Evolutionary conservation across 2,113 vertebrate species (phyloP).

Genomic region (Aegotheles bennettii): DNA sequence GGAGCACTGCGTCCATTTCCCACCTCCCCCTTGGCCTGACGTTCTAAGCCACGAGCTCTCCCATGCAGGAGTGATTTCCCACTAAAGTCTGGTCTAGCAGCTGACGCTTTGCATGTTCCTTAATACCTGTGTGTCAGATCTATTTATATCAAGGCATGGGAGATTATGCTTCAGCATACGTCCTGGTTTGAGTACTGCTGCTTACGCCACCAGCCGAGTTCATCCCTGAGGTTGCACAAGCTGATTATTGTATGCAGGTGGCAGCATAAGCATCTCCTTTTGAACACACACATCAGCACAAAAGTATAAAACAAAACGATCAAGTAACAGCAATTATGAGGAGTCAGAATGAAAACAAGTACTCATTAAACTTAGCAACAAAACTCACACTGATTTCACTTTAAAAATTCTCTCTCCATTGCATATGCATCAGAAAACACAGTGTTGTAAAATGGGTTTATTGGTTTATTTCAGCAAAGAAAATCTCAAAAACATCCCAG

Average conservation of each 20-base stretch:
- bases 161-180: background rate
- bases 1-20: background rate
- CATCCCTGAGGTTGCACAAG: conserved; percentile 23
- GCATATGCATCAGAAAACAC: background rate
- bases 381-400: background rate
- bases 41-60: background rate
- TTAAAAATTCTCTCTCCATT: background rate
- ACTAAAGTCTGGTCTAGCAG: background rate
- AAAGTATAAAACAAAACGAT: background rate
- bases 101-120: background rate
- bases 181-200: background rate
- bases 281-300: background rate
- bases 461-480: background rate
- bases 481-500: background rate
- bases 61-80: background rate
- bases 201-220: background rate
- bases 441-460: background rate
- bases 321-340: background rate
- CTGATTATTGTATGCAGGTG: conserved; percentile 41
- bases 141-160: background rate
- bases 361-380: background rate
- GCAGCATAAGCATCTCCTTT: conserved; percentile 53
- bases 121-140: background rate
- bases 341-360: background rate
- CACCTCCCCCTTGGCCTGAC: background rate